Conservation (phyloP, 2,113 vertebrate species). For the Alectura lathami region DNA sequence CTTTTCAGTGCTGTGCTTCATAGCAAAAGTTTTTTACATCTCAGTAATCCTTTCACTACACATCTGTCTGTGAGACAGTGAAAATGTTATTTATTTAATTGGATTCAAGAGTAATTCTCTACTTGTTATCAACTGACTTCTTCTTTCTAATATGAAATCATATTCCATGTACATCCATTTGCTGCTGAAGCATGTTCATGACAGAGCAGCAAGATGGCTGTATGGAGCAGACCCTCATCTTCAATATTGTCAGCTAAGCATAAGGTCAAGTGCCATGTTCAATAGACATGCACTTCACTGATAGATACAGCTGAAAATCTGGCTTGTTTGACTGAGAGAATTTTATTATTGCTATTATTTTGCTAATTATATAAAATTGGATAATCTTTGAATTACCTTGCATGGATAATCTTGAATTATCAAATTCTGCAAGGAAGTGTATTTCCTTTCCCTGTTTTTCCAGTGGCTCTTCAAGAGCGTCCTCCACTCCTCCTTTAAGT, state of each 20-base stretch:
- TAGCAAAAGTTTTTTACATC: background rate
- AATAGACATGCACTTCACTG: background rate
- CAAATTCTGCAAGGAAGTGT: background rate
- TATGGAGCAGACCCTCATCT: fast-evolving
- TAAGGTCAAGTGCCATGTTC: background rate
- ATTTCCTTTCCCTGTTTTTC: background rate
- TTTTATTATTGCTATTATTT: background rate
- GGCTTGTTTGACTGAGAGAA: background rate
- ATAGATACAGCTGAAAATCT: background rate
- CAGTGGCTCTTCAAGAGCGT: background rate
- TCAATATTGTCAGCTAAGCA: background rate
- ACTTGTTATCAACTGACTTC: background rate
- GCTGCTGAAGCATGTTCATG: fast-evolving
- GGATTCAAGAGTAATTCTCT: background rate
- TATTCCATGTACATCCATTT: background rate
- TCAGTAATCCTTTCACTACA: background rate
- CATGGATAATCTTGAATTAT: background rate
- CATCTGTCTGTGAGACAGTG: background rate
- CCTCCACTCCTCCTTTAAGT: background rate
- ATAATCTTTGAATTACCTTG: background rate
- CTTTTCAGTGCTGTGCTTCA: background rate
- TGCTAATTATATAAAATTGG: background rate
- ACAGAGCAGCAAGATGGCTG: background rate
- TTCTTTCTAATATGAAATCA: background rate
- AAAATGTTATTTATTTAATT: background rate